phyloP scores from a whole-genome alignment of 2,113 vertebrate genomes.

The Mesembrinibis cayennensis region DNA sequence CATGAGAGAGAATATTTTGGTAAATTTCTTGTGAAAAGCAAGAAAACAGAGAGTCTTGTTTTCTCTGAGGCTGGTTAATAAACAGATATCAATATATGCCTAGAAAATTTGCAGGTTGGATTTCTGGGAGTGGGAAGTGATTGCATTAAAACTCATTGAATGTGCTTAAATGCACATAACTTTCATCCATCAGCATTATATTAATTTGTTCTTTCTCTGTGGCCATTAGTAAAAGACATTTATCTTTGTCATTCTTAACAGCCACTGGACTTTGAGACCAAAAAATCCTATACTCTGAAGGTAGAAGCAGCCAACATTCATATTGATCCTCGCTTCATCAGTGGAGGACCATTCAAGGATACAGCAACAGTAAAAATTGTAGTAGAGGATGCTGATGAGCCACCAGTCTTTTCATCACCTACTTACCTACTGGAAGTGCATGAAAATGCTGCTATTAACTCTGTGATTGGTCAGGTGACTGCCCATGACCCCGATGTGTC shows the following conservation, averaged over 20 bases:
- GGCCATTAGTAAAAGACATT: slow-evolving; percentile 74
- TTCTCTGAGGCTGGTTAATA: slow-evolving; percentile 59
- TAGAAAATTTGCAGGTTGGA: slow-evolving; percentile 50
- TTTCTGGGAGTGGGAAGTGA: slow-evolving; percentile 23
- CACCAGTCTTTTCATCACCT: slow-evolving; percentile 89
- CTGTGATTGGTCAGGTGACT: slow-evolving; percentile 87
- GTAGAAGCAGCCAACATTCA: slow-evolving; percentile 92
- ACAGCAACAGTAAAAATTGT: slow-evolving; percentile 89
- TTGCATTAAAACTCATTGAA: slow-evolving; percentile 63
- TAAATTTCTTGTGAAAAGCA: slow-evolving; percentile 63
- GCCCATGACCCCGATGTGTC: slow-evolving; percentile 88
- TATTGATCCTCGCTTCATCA: slow-evolving; percentile 82
- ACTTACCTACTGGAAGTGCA: slow-evolving; percentile 90
- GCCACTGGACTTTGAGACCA: slow-evolving; percentile 94
- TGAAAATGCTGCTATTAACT: slow-evolving; percentile 90
- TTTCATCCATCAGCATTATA: slow-evolving; percentile 70
- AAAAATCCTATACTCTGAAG: slow-evolving; percentile 90
- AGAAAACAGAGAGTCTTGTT: slow-evolving; percentile 44
- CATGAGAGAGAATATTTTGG: slow-evolving; percentile 48
- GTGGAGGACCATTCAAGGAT: slow-evolving; percentile 90
- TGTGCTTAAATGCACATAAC: slow-evolving; percentile 46
- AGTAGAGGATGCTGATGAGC: slow-evolving; percentile 93
- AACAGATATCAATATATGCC: slow-evolving; percentile 61
- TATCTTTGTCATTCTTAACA: slow-evolving; percentile 78
- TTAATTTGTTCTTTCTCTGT: slow-evolving; percentile 67